Conservation (phyloP, 1,140 invertebrate genomes). For the Choristoneura fumiferana region DNA sequence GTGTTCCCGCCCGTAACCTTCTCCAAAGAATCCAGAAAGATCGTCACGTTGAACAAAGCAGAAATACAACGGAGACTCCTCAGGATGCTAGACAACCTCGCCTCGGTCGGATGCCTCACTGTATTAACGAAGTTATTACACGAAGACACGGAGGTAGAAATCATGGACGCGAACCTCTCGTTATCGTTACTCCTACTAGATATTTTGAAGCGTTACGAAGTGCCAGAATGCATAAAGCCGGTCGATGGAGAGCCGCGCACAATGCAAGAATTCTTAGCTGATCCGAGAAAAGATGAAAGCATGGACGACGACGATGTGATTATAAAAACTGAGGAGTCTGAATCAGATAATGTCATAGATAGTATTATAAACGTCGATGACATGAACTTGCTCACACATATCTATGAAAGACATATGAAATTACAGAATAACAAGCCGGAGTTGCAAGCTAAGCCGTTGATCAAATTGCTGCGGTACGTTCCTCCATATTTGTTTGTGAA, state of each 20-base stretch:
- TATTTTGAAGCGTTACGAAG: conserved; percentile 81
- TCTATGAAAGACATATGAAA: conserved; percentile 60
- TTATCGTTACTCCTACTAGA: conserved; percentile 80
- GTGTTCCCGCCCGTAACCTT: conserved; percentile 87
- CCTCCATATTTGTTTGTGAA: conserved; percentile 56
- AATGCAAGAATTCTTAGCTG: conserved; percentile 41
- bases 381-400: conserved; percentile 59
- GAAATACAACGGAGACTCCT: conserved; percentile 84
- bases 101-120: conserved; percentile 83
- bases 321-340: conserved; percentile 20
- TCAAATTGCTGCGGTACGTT: conserved; percentile 48
- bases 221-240: conserved; percentile 50
- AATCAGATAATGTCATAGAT: conserved; percentile 61
- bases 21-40: conserved; percentile 87
- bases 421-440: conserved; percentile 34
- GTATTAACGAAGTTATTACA: conserved; percentile 82
- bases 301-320: conserved; percentile 23
- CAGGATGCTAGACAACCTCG: conserved; percentile 83
- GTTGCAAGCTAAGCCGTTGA: conserved; percentile 28
- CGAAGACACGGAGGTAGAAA: conserved; percentile 85
- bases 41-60: conserved; percentile 83
- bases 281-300: conserved; percentile 39
- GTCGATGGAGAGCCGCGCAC: conserved; percentile 42
- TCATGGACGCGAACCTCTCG: conserved; percentile 80
- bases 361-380: conserved; percentile 62